phyloP scores from a whole-genome alignment of 2,888 invertebrate genomes.

The Hemistola chrysoprasaria region DNA sequence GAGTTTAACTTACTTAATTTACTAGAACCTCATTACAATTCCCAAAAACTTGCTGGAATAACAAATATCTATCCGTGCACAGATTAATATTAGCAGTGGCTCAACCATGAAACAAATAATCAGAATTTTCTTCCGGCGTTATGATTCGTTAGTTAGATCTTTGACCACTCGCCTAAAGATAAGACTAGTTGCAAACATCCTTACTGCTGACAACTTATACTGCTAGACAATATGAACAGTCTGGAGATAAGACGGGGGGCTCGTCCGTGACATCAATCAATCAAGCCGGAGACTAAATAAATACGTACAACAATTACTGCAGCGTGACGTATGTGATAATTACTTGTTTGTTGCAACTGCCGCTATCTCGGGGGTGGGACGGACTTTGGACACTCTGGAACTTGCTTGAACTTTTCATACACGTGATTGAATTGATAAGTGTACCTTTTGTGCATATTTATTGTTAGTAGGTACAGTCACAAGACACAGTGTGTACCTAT shows the following conservation, averaged over 20 bases:
- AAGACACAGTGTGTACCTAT: no score
- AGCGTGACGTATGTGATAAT: slow-evolving; percentile 56
- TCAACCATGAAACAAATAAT: no score
- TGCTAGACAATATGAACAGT: slow-evolving; percentile 17
- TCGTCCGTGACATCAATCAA: slow-evolving; percentile 78
- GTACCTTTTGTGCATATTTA: no score
- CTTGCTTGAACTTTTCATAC: slow-evolving; percentile 4
- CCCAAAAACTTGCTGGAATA: no score
- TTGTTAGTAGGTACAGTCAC: no score
- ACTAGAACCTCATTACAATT: no score
- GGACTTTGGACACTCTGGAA: slow-evolving; percentile 24
- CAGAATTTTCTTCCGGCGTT: no score
- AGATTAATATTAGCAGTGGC: no score
- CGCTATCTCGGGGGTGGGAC: slow-evolving; percentile 20
- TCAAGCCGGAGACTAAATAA: slow-evolving; percentile 63
- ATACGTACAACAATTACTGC: slow-evolving; percentile 60
- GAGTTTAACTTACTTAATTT: no score
- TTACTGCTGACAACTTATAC: slow-evolving; percentile 4
- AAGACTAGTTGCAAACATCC: not conserved
- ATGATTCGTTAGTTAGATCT: no score
- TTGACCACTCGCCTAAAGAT: no score
- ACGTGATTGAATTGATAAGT: not conserved
- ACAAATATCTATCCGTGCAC: no score
- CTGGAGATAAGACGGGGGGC: slow-evolving; percentile 67
- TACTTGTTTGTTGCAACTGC: slow-evolving; percentile 36